Evolutionary conservation across 2,888 invertebrate species (phyloP), one percentile per base, ranked within the genome.

Genomic region (Caenorhabditis sulstoni): DNA sequence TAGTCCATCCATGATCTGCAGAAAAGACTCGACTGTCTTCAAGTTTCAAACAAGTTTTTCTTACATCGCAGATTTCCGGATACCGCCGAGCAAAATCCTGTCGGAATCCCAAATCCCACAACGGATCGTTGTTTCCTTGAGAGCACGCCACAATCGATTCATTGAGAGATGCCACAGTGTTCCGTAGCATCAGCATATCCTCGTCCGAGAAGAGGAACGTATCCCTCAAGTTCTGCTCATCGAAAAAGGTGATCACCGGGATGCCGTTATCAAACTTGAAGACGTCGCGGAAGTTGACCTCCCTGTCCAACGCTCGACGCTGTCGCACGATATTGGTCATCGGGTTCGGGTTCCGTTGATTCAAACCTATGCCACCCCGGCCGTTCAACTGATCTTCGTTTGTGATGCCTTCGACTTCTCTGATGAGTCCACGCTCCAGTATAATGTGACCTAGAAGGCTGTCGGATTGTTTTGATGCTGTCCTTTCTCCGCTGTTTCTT

Each of bases 371-470:
- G 4, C 4, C 29, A 29, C 7, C 29, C 7, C 29, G 3, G 29
- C 29, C 29, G 29, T 5, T 7, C 29, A 29, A 29, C 29, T 29
- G 29, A 18, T 55, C 9, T 16, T 55, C 37, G 1, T 35, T 37
- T 7, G 5, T 37, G 22, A 50, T 50, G 23, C 50, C 75, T 16
- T 83, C 85, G 22, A 41, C 16, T 23, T 81, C 81, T 55, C 62
- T 57, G 8, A 85, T 66, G 41, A 79, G 52, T 41, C 79, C 50
- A 29, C 80, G 62, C 47, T 86, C 86, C 11, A 86, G 77, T 37
- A 83, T 82, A 0, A 83, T 50, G 23, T 61, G 58, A 11, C 85
- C 85, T 85, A 52, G 22, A 76, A 59, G 3, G 18, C 20, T 18
- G 23, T 37, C 11, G 7, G 14, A 16, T 11, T 47, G 45, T 37